Conservation (phyloP, 2,113 vertebrate species). For the Polyodon spathula region DNA sequence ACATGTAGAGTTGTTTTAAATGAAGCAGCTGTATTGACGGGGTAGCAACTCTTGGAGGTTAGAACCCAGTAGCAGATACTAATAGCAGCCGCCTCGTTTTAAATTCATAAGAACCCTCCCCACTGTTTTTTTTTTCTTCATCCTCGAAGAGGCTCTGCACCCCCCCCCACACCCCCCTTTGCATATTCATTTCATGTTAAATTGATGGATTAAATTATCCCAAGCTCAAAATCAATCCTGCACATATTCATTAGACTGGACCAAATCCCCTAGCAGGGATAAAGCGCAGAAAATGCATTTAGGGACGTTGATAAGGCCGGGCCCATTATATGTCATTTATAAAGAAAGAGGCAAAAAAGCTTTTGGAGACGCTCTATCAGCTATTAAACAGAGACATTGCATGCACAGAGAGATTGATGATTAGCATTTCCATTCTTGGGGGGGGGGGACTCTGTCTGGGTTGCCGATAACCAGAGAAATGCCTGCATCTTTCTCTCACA, state of each 20-base stretch:
- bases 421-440: slow-evolving; percentile 69
- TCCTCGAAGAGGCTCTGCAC: slow-evolving; percentile 46
- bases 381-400: slow-evolving; percentile 86
- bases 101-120: slow-evolving; percentile 58
- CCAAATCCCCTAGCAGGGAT: slow-evolving; percentile 63
- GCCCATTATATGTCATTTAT: slow-evolving; percentile 93
- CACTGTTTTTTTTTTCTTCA: slow-evolving; percentile 45
- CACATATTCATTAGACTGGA: slow-evolving; percentile 66
- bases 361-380: slow-evolving; percentile 89
- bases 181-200: slow-evolving; percentile 91
- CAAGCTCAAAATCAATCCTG: slow-evolving; percentile 80
- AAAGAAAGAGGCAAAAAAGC: slow-evolving; percentile 82
- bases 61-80: slow-evolving; percentile 52
- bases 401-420: slow-evolving; percentile 83
- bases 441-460: slow-evolving; percentile 58
- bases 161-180: slow-evolving; percentile 37
- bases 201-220: slow-evolving; percentile 96
- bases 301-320: slow-evolving; percentile 84
- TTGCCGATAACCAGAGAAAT: slow-evolving; percentile 63
- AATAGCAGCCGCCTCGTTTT: slow-evolving; percentile 51
- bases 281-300: slow-evolving; percentile 71
- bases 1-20: not conserved
- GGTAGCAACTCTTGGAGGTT: slow-evolving; percentile 17
- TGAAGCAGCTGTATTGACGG: slow-evolving; percentile 12
- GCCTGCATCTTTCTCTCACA: slow-evolving; percentile 43